Base-by-base conservation (phyloP, 53 echinoderm and acorn worm species). In the Hippasteria phrygiana region DNA sequence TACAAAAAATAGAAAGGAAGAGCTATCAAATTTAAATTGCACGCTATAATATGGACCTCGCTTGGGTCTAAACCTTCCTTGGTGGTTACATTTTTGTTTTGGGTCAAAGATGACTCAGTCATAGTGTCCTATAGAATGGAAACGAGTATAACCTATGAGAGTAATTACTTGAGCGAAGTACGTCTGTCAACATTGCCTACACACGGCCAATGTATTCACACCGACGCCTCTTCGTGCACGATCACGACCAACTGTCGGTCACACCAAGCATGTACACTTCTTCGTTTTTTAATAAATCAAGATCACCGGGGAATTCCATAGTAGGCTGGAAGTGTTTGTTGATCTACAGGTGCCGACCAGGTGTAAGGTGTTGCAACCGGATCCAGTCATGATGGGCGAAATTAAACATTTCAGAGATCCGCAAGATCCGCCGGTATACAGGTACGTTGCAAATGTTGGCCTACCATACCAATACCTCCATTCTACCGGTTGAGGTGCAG, bases 291-390 rank as follows among this genome's bases (percentile, higher is more conserved):
- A 77, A 77, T 51, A 26, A 55, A 36, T n/a, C 35, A 37, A 27
- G 35, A 17, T 24, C 20, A 31, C 51, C 54, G 35, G 54, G 35
- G 53, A 42, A 36, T 22, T 33, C 10, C 7, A n/a, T 1, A 18
- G 45, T 26, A 20, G 35, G 54, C 55, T 66, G 35, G 17, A 54
- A 34, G 18, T n/a, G 14, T 0, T 77, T 55, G 55, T 77, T 77
- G 77, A 77, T 33, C 35, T 18, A 5, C 34, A 77, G 16, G 51
- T 76, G 77, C 34, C 51, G 33, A 18, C 75, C 77, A 77, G 77
- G 51, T 77, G 77, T 36, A 13, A 27, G 74, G 27, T 29, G 31
- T 24, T 24, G 59, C 6, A 59, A 59, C 26, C 26, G 4, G 59
- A 59, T 59, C 59, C 22, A 24, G 59, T 8, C 3, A 24, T 59